Evolutionary conservation across 2,888 invertebrate genomes (phyloP).

Genomic region (Philhelius pedissequus): DNA sequence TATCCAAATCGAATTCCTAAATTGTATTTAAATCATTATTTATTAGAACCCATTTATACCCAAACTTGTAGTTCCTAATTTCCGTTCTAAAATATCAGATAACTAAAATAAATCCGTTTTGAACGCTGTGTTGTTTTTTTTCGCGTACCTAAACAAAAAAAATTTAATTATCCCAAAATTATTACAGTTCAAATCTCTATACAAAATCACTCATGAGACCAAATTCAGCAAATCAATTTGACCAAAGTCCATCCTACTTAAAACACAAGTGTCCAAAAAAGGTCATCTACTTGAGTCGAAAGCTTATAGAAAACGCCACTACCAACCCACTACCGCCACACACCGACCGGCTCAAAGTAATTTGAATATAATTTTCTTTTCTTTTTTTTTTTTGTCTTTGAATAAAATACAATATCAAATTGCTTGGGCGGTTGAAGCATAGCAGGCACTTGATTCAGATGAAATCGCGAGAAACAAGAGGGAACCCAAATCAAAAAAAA

Average conservation of each 20-base stretch:
- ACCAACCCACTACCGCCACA: slow-evolving; percentile 20
- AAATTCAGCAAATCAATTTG: slow-evolving; percentile 47
- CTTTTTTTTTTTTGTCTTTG: background rate
- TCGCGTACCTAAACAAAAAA: slow-evolving; percentile 9
- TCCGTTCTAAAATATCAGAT: background rate
- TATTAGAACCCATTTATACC: background rate
- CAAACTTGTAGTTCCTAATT: background rate
- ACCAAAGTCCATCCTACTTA: slow-evolving; percentile 56
- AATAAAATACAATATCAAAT: slow-evolving; percentile 9
- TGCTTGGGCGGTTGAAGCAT: slow-evolving; percentile 35
- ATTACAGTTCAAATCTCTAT: slow-evolving; percentile 14
- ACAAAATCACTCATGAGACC: slow-evolving; percentile 15
- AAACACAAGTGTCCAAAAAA: slow-evolving; percentile 45
- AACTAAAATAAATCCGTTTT: background rate
- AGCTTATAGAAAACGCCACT: slow-evolving; percentile 20
- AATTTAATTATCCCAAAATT: background rate
- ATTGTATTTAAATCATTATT: background rate
- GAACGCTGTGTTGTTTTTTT: background rate
- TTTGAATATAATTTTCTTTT: slow-evolving; percentile 46
- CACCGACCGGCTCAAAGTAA: slow-evolving; percentile 9
- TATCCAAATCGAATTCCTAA: background rate
- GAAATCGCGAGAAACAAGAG: slow-evolving; percentile 14
- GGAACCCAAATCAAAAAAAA: background rate
- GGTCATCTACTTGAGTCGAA: slow-evolving; percentile 48
- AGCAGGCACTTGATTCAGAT: slow-evolving; percentile 33